phyloP scores from a whole-genome alignment of 2,113 vertebrate species.

The Mobula hypostoma region DNA sequence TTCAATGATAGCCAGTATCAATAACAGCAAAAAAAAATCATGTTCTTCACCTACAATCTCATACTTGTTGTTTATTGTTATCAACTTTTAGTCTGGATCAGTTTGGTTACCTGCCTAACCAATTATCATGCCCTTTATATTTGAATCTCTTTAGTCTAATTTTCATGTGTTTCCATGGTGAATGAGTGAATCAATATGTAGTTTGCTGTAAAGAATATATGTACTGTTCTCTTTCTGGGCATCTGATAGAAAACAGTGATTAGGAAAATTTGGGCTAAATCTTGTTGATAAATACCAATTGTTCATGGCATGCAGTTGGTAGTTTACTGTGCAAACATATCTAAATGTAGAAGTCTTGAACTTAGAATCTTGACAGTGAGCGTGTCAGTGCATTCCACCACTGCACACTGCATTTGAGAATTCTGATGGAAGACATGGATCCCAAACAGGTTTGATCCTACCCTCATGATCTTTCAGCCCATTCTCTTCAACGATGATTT shows the following conservation, averaged over 20 bases:
- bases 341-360: too few relatives aligned
- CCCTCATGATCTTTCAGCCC: too few relatives aligned
- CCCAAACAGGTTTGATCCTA: too few relatives aligned
- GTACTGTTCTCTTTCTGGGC: background rate
- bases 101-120: background rate
- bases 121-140: background rate
- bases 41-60: background rate
- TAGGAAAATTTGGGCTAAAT: too few relatives aligned
- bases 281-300: too few relatives aligned
- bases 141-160: background rate
- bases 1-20: background rate
- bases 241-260: background rate
- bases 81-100: background rate
- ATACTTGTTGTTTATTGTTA: background rate
- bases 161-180: background rate
- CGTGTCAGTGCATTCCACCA: too few relatives aligned
- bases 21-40: background rate
- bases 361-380: too few relatives aligned
- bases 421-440: too few relatives aligned
- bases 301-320: too few relatives aligned
- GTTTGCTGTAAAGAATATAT: background rate
- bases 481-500: too few relatives aligned
- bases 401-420: too few relatives aligned
- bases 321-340: too few relatives aligned
- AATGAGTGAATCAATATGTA: background rate